These are phyloP conservation scores for Platanista minor DNA, from an alignment of 2,113 vertebrate genomes.

Conservation along the genomic window DNA sequence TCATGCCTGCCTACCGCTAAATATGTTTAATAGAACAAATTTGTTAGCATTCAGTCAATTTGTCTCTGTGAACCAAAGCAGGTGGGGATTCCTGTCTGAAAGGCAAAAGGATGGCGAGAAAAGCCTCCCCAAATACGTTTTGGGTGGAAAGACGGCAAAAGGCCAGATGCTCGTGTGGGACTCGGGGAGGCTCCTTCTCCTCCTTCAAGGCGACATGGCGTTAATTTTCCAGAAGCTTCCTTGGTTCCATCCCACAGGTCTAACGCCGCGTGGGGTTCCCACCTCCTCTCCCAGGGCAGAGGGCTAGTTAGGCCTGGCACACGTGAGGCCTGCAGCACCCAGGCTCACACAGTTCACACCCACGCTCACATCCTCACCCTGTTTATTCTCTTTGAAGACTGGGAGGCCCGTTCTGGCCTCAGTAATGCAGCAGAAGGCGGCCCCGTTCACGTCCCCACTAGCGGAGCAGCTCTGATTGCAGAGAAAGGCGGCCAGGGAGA, in stretches of 20 bases:
- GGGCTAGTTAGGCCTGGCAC: neutral
- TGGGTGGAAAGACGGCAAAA: accelerated
- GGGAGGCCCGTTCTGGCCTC: neutral
- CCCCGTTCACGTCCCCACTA: accelerated
- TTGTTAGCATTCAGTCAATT: neutral
- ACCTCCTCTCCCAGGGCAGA: accelerated
- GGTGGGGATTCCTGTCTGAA: neutral
- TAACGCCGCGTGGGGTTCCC: neutral
- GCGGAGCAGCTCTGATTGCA: neutral
- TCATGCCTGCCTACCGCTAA: constrained; percentile 32
- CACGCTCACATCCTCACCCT: neutral
- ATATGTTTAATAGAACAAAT: constrained; percentile 24
- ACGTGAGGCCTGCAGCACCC: neutral
- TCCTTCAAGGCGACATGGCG: accelerated
- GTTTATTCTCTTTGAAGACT: neutral
- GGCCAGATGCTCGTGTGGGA: accelerated
- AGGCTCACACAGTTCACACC: accelerated
- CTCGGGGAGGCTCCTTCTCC: accelerated
- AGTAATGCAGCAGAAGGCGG: accelerated
- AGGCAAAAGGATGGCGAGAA: accelerated
- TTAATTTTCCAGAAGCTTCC: neutral
- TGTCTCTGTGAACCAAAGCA: neutral
- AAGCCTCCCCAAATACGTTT: accelerated
- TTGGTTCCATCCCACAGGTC: too few relatives aligned
- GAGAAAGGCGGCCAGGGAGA: constrained; percentile 14